A percentile compares a stretch with the other conserved stretches of the same genome.
Evolutionary conservation across 2,113 vertebrate genomes (phyloP).

Genomic region (Poecile atricapillus): DNA sequence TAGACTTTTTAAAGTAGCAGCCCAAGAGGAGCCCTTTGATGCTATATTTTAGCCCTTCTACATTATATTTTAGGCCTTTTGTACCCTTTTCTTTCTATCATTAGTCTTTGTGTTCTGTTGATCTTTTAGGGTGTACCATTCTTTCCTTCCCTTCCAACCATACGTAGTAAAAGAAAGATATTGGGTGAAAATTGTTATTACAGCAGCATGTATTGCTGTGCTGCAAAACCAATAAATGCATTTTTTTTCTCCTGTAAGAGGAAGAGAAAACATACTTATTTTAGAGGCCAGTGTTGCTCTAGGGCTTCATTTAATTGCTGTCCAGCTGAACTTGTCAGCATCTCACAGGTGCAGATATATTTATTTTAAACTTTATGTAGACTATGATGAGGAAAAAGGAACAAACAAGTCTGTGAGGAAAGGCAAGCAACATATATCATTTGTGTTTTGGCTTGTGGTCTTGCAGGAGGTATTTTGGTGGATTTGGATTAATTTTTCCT

Average conservation of each 20-base stretch:
- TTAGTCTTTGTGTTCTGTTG: background rate
- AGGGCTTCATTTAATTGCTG: background rate
- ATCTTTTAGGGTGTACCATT: background rate
- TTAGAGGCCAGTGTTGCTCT: background rate
- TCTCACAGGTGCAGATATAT: background rate
- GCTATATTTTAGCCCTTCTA: background rate
- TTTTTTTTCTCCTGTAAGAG: background rate
- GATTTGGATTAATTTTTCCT: conserved; percentile 34
- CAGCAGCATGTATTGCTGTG: background rate
- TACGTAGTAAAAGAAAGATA: background rate
- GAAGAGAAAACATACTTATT: background rate
- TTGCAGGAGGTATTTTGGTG: background rate
- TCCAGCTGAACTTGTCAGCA: background rate
- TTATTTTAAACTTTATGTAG: background rate
- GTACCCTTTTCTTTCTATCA: background rate
- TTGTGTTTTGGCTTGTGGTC: background rate
- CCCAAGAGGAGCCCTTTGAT: background rate
- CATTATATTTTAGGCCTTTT: background rate
- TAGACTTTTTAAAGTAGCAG: background rate
- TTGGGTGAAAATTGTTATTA: background rate
- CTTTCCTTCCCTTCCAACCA: background rate
- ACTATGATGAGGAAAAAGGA: background rate
- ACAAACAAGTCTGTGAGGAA: background rate
- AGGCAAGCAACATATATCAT: background rate
- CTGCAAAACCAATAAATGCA: background rate